These are phyloP conservation scores for Montipora cactus DNA, from an alignment of 64 coral and sea anemone genomes.

Conservation along the genomic window DNA sequence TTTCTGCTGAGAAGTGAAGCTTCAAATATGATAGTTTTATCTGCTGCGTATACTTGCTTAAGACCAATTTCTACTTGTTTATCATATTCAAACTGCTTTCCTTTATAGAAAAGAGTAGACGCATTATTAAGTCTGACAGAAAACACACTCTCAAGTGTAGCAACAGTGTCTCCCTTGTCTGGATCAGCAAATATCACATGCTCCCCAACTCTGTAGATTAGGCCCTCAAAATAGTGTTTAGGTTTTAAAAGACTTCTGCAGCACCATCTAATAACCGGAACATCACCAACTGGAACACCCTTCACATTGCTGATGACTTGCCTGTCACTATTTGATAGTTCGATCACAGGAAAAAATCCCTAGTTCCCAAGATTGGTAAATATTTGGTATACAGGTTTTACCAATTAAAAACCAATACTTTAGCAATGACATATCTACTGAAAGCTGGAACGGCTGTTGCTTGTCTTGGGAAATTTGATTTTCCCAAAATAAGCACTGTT, in stretches of 20 bases:
- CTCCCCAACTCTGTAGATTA: conserved; percentile 70
- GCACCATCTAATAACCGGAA: conserved; percentile 47
- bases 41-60: conserved; percentile 53
- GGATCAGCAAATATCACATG: conserved; percentile 45
- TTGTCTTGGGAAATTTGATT: neutral
- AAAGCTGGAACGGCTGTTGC: neutral
- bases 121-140: conserved; percentile 38
- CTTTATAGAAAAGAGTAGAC: conserved; percentile 45
- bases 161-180: conserved; percentile 51
- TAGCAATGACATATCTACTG: neutral
- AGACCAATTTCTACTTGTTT: conserved; percentile 27
- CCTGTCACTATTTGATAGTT: conserved; percentile 36
- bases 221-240: conserved; percentile 60
- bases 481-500: conserved; percentile 3
- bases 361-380: too few species aligned
- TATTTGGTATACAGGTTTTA: neutral
- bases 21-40: conserved; percentile 56
- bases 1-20: conserved; percentile 68
- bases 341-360: neutral
- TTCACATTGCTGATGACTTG: conserved; percentile 31
- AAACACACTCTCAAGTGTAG: conserved; percentile 29
- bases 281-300: conserved; percentile 13
- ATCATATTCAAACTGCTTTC: conserved; percentile 36
- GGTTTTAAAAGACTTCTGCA: conserved; percentile 68
- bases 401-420: neutral